A percentile compares a stretch with the other conserved stretches of the same genome.
Evolutionary conservation across 2,888 invertebrate genomes (phyloP).

Genomic region (Cartodere bifasciata): DNA sequence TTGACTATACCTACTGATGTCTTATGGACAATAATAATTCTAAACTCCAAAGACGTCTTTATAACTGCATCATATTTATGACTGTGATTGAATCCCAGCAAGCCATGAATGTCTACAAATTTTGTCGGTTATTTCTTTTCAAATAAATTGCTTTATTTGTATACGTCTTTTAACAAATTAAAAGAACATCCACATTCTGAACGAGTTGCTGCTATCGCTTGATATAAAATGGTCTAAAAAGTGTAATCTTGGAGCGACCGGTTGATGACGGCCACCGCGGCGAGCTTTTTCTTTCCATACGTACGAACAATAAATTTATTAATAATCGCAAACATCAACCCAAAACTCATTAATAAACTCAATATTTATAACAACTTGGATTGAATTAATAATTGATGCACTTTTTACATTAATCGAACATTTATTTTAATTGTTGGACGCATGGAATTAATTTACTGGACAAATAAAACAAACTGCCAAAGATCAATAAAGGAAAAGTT

Average conservation of each 20-base stretch:
- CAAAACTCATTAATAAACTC: too few species aligned
- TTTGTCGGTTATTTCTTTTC: slow-evolving; percentile 1
- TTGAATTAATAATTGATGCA: too few species aligned
- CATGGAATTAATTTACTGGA: too few species aligned
- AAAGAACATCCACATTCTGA: slow-evolving; percentile 1
- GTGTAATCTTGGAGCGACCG: background rate
- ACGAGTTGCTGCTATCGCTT: background rate
- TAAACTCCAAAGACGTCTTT: slow-evolving; percentile 21
- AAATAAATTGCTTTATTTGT: slow-evolving; percentile 2
- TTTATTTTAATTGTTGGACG: too few species aligned
- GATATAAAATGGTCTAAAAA: slow-evolving; percentile 1
- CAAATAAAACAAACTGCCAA: too few species aligned
- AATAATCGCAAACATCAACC: background rate
- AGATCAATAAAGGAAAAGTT: too few species aligned
- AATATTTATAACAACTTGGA: too few species aligned
- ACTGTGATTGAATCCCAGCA: slow-evolving; percentile 11
- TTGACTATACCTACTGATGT: too few species aligned
- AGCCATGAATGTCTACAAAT: slow-evolving; percentile 1
- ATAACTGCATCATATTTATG: slow-evolving; percentile 14
- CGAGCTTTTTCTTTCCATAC: too few species aligned
- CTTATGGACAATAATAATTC: slow-evolving; percentile 24
- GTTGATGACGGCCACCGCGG: background rate
- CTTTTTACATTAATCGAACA: too few species aligned
- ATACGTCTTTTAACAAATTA: slow-evolving; percentile 1
- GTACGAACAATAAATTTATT: slow-evolving; percentile 1